These are phyloP conservation scores for Agrilus planipennis DNA, from an alignment of 1,140 invertebrate species.

Conservation along the genomic window DNA sequence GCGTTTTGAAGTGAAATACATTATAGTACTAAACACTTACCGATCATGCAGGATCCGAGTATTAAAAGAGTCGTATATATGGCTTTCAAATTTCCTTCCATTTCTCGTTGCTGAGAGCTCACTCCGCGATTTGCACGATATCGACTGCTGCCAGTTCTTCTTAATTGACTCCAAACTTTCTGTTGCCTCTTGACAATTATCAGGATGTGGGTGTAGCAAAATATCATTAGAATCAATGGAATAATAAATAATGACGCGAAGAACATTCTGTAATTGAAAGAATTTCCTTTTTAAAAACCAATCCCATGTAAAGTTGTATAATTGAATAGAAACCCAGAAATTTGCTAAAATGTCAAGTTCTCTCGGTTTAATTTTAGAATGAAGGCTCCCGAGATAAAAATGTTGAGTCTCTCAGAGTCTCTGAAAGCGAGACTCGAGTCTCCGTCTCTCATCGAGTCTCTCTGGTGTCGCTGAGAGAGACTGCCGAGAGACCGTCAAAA, in stretches of 20 bases:
- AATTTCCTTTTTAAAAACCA: constrained; percentile 31
- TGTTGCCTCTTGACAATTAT: constrained; percentile 42
- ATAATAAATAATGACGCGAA: constrained; percentile 38
- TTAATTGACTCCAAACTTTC: constrained; percentile 34
- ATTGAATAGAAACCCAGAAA: no score
- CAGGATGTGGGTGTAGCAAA: constrained; percentile 49
- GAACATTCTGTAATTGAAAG: constrained; percentile 37
- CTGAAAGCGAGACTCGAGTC: no score
- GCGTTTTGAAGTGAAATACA: no score
- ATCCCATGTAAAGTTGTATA: constrained; percentile 28
- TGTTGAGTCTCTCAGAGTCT: no score
- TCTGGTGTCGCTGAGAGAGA: no score
- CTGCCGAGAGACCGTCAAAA: no score
- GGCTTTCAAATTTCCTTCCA: constrained; percentile 48
- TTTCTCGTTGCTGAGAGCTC: constrained; percentile 21
- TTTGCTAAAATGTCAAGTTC: no score
- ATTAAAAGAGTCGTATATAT: constrained; percentile 54
- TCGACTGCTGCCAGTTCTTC: constrained; percentile 21
- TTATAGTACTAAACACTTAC: no score
- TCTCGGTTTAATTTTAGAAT: no score
- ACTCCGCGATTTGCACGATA: background rate
- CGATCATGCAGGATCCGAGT: constrained; percentile 50
- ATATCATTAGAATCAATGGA: constrained; percentile 42
- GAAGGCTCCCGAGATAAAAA: no score
- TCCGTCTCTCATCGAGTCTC: no score